phyloP scores from a whole-genome alignment of 2,888 invertebrate genomes.

The Antitype chi region DNA sequence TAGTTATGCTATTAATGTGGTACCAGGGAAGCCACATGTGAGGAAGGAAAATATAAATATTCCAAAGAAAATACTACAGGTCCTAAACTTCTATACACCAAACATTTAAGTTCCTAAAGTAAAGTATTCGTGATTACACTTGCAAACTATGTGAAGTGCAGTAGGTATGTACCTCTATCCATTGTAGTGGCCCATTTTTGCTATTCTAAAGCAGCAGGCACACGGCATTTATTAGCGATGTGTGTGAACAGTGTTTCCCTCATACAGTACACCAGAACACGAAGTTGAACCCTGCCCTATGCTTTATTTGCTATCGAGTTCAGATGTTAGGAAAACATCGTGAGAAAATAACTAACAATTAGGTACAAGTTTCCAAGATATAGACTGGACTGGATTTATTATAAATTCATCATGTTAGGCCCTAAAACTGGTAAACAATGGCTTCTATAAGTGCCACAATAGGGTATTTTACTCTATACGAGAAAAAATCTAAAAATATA shows the following conservation, averaged over 20 bases:
- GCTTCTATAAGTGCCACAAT: background rate
- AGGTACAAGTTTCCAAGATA: conserved; percentile 7
- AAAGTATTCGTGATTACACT: conserved; percentile 5
- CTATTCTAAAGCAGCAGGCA: conserved; percentile 37
- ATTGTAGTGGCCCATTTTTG: conserved; percentile 28
- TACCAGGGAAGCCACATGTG: no score
- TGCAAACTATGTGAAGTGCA: conserved; percentile 1
- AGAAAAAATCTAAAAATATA: no score
- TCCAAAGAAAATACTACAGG: background rate
- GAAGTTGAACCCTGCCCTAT: conserved; percentile 58
- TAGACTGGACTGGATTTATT: conserved; percentile 10
- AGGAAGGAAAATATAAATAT: no score
- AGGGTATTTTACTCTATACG: no score
- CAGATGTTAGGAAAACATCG: conserved; percentile 55
- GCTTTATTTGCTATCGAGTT: conserved; percentile 59
- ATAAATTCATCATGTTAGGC: background rate
- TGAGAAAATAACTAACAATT: conserved; percentile 55
- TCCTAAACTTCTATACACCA: background rate
- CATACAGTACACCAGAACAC: conserved; percentile 50
- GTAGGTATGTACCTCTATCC: background rate
- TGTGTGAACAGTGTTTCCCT: conserved; percentile 49
- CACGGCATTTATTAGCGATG: conserved; percentile 57
- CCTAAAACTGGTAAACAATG: background rate
- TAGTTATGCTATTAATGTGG: no score
- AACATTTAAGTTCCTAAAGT: background rate